Evolutionary conservation across 2,797 vertebrate genomes (phyloP).

Genomic region (Poecile montanus): DNA sequence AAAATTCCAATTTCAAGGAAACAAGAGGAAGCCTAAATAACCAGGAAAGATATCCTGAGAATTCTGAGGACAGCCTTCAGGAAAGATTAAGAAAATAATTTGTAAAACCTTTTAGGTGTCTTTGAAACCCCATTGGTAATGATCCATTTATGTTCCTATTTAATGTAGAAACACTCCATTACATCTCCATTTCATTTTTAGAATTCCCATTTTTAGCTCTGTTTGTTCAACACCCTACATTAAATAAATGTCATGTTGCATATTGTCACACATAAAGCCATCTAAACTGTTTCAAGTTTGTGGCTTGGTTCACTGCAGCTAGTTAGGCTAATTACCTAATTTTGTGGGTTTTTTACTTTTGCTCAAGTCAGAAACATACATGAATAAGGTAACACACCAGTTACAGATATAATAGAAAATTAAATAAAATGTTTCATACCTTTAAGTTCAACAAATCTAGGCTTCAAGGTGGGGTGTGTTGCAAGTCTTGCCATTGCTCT

Average conservation of each 20-base stretch:
- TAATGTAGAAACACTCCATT: background rate
- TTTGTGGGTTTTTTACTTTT: background rate
- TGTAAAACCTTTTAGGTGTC: background rate
- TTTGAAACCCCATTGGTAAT: background rate
- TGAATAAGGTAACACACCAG: background rate
- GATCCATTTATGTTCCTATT: background rate
- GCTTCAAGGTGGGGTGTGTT: conserved; percentile 85
- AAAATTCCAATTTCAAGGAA: background rate
- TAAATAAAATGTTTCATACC: conserved; percentile 62
- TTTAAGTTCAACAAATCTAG: conserved; percentile 86
- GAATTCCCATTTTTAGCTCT: background rate
- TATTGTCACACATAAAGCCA: background rate
- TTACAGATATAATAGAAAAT: background rate
- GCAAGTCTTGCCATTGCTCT: conserved; percentile 88
- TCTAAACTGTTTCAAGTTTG: background rate
- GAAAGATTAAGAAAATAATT: background rate
- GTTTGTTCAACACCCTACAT: background rate
- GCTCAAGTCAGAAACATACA: background rate
- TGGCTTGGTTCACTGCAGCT: background rate
- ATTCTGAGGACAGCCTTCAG: background rate
- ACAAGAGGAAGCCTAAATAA: background rate
- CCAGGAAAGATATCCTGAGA: background rate
- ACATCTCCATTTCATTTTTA: background rate
- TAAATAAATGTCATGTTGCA: background rate
- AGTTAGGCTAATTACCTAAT: background rate